Evolutionary conservation across 2,113 vertebrate species (phyloP).

Genomic region (Progne subis): DNA sequence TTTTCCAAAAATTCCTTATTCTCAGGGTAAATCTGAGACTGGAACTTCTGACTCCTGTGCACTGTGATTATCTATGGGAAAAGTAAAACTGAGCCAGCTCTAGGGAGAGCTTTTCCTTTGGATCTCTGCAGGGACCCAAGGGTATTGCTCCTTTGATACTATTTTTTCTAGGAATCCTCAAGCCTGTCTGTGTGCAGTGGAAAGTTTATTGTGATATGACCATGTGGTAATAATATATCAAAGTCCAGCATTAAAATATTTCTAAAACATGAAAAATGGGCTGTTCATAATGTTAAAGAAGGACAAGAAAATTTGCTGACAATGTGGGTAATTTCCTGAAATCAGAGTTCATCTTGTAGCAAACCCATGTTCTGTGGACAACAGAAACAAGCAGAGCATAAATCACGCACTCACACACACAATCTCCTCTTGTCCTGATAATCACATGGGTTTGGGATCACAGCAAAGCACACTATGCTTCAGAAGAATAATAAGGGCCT

Average conservation of each 20-base stretch:
- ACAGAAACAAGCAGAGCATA: constrained; percentile 63
- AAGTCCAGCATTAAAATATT: constrained; percentile 66
- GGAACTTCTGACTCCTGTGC: constrained; percentile 37
- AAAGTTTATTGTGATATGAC: constrained; percentile 63
- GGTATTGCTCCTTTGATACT: constrained; percentile 54
- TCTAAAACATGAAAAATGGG: constrained; percentile 47
- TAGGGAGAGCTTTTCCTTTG: constrained; percentile 62
- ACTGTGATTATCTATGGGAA: constrained; percentile 69
- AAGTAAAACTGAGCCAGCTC: constrained; percentile 69
- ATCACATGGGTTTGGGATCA: not conserved
- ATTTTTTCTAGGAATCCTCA: constrained; percentile 60
- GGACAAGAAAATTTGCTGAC: constrained; percentile 59
- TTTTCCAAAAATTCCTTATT: constrained; percentile 2
- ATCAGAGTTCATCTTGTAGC: constrained; percentile 52
- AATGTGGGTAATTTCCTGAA: constrained; percentile 61
- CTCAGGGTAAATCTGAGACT: constrained; percentile 53
- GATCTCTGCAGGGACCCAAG: constrained; percentile 57
- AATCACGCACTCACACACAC: constrained; percentile 40
- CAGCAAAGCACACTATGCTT: not conserved
- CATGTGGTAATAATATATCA: constrained; percentile 68
- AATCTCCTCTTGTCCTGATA: not conserved
- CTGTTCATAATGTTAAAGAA: constrained; percentile 33
- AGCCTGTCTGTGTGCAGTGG: not conserved
- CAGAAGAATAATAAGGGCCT: not conserved
- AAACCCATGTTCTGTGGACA: not conserved